Base-by-base conservation (phyloP, 2,888 invertebrate species). In the Drosophila eohydei region DNA sequence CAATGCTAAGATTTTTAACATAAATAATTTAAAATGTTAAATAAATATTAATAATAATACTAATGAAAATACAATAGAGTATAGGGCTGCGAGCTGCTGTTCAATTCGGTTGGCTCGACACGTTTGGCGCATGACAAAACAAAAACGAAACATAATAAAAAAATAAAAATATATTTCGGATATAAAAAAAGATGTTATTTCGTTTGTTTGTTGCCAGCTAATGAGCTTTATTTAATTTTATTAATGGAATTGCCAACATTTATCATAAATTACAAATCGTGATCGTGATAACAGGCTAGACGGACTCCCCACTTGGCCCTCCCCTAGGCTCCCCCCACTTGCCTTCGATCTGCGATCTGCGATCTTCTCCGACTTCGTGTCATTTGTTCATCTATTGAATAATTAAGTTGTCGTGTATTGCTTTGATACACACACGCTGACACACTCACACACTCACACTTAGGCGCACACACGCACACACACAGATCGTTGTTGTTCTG, bases 241-340 rank as follows among this genome's bases (percentile, higher is more conserved):
- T 89, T 87, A 87, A 88, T 88, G 90, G 89, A 90, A 90, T 90
- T 84, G 84, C 87, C 87, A 87, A 84, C 78, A 82, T 86, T 89
- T 90, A 87, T 88, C 87, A 90, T 88, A 90, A 88, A 88, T 88
- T 82, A 90, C 87, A 78, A 89, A 78, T 89, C 89, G 80, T 82
- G 89, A 90, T 90, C 89, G 76, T 76, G 89, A 88, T 86, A 88
- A 86, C 73, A 83, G 79, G 51, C 65, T 71, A 65, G 38, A 28
- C 26, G n/a, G 28, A 40, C 28, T 30, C 30, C 48, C n/a, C 36
- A 26, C n/a, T 9, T 11, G 48, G 26, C 36, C 26, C 38, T 6
- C 16, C 21, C 14, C 21, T 21, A 1, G 11, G 16, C 34, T 2
- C 3, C 30, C 30, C n/a, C 16, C 16, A 7, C 3, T 21, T 2